phyloP scores from a whole-genome alignment of 1,140 invertebrate genomes.

The Bicyclus anynana region DNA sequence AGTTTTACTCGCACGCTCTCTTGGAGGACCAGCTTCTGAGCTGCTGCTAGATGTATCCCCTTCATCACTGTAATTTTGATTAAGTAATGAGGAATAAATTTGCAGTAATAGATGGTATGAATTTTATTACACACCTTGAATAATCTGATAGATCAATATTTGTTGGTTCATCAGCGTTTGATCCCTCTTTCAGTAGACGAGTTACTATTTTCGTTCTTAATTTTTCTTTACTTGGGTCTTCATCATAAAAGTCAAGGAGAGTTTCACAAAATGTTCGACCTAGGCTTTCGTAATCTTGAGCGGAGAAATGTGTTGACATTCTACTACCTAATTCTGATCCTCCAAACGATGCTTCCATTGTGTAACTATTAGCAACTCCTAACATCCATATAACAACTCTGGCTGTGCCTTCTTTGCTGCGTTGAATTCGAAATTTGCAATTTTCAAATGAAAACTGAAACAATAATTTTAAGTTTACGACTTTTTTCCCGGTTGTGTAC shows the following conservation, averaged over 20 bases:
- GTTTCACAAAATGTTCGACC: conserved; percentile 95
- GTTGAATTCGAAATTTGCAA: conserved; percentile 95
- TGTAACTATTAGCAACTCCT: conserved; percentile 95
- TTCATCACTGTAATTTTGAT: conserved; percentile 80
- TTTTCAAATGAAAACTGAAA: conserved; percentile 93
- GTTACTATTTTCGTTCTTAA: conserved; percentile 88
- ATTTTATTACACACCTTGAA: conserved; percentile 84
- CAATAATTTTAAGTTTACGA: background rate
- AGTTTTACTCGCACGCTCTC: conserved; percentile 33
- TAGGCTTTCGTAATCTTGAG: conserved; percentile 83
- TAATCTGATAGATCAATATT: conserved; percentile 91
- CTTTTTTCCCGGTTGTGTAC: too few relatives aligned
- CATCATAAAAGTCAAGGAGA: conserved; percentile 92
- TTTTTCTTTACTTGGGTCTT: conserved; percentile 90
- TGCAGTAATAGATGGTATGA: too few relatives aligned
- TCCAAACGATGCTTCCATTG: conserved; percentile 95
- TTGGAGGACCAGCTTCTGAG: conserved; percentile 57
- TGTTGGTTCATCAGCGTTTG: conserved; percentile 90
- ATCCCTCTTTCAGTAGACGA: conserved; percentile 88
- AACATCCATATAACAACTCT: conserved; percentile 96
- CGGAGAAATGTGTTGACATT: conserved; percentile 91
- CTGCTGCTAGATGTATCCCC: conserved; percentile 86
- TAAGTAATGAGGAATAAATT: background rate
- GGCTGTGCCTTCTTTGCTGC: conserved; percentile 95
- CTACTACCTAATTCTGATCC: conserved; percentile 89